These are phyloP conservation scores for Abramis brama DNA, from an alignment of 2,113 vertebrate genomes.

Conservation along the genomic window DNA sequence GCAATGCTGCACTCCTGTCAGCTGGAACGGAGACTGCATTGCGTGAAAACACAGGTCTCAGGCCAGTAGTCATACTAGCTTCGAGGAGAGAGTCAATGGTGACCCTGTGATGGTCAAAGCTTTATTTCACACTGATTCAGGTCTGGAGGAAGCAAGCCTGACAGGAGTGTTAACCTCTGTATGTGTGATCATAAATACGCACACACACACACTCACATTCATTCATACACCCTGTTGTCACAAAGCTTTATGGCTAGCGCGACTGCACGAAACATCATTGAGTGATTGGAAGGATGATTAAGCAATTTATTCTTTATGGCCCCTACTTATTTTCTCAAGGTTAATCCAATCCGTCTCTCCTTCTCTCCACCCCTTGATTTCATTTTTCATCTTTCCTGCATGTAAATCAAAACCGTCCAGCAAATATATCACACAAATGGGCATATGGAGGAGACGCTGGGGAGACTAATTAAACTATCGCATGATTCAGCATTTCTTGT, in stretches of 20 bases:
- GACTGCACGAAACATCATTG: conserved; percentile 32
- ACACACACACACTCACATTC: not conserved
- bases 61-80: conserved; percentile 17
- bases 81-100: not conserved
- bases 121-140: conserved; percentile 43
- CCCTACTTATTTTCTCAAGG: conserved; percentile 43
- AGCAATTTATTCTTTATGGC: conserved; percentile 52
- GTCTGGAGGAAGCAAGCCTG: conserved; percentile 3
- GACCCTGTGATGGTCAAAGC: conserved; percentile 37
- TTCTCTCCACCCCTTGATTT: conserved; percentile 51
- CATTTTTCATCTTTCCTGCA: conserved; percentile 28
- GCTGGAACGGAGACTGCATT: conserved; percentile 20
- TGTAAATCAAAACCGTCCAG: conserved; percentile 33
- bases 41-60: conserved; percentile 27
- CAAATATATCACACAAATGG: conserved; percentile 29
- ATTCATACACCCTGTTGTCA: conserved; percentile 14
- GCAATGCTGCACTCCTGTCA: conserved; percentile 4
- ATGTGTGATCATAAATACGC: not conserved
- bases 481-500: conserved; percentile 44
- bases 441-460: not conserved
- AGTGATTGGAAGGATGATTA: conserved; percentile 54
- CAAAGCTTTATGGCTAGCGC: conserved; percentile 34
- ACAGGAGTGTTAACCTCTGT: conserved; percentile 13
- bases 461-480: conserved; percentile 8
- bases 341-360: conserved; percentile 79